phyloP scores from a whole-genome alignment of 2,113 vertebrate species.

The Cranoglanis bouderius region DNA sequence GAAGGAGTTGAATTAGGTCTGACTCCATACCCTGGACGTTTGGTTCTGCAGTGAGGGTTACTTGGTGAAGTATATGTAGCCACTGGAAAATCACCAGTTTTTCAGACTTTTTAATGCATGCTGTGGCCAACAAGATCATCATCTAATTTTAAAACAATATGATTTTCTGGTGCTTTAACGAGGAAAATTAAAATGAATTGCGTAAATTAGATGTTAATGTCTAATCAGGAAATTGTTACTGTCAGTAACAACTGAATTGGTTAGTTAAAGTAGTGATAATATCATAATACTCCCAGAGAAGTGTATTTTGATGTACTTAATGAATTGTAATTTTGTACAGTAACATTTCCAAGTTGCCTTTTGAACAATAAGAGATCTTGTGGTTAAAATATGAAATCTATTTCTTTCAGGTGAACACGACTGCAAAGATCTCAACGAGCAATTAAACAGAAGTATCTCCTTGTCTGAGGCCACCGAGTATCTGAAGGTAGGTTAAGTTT shows the following conservation, averaged over 20 bases:
- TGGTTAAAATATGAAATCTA: not conserved
- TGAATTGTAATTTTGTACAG: not conserved
- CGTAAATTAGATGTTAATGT: not conserved
- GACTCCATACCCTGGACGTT: not conserved
- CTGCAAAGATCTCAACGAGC: slow-evolving; percentile 82
- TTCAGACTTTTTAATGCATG: not conserved
- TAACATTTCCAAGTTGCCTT: slow-evolving; percentile 1
- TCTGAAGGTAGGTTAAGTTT: slow-evolving; percentile 77
- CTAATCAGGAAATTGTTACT: not conserved
- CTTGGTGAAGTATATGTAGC: not conserved
- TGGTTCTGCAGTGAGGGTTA: not conserved
- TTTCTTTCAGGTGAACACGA: slow-evolving; percentile 85
- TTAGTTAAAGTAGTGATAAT: not conserved
- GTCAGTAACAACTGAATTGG: not conserved
- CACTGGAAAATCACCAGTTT: not conserved
- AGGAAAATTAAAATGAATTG: not conserved
- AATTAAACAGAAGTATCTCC: slow-evolving; percentile 82
- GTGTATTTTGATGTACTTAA: not conserved
- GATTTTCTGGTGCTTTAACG: not conserved
- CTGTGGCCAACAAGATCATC: not conserved
- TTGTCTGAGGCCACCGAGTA: slow-evolving; percentile 82
- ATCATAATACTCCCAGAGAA: not conserved
- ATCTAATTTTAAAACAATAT: not conserved
- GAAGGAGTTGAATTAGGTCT: not conserved
- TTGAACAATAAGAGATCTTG: not conserved